phyloP scores from a whole-genome alignment of 2,888 invertebrate species.

The Gastrophysa polygoni region DNA sequence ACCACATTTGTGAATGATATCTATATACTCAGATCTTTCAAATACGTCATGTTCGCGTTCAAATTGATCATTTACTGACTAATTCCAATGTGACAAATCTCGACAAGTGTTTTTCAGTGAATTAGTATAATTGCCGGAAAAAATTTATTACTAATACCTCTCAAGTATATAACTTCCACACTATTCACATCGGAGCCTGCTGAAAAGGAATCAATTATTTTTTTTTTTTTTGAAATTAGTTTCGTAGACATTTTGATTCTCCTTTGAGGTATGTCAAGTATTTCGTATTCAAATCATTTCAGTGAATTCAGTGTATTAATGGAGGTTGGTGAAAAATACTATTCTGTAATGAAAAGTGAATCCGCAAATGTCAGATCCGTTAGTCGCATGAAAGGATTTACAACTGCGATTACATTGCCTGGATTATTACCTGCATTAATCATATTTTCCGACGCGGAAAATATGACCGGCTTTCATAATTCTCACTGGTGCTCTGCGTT shows the following conservation, averaged over 20 bases:
- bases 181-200: too few species aligned
- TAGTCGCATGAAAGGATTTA: background rate
- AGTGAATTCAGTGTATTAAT: too few species aligned
- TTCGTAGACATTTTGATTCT: too few species aligned
- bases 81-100: too few species aligned
- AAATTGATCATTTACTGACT: background rate
- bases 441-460: background rate
- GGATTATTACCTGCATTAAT: background rate
- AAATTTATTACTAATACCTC: too few species aligned
- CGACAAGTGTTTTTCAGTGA: too few species aligned
- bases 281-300: too few species aligned
- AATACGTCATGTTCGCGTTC: background rate
- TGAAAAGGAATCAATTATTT: too few species aligned
- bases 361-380: background rate
- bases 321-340: background rate
- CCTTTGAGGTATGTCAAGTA: too few species aligned
- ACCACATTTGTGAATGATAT: conserved; percentile 10
- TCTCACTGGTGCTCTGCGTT: background rate
- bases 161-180: too few species aligned
- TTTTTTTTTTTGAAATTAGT: too few species aligned
- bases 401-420: background rate
- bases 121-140: too few species aligned
- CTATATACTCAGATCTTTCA: background rate
- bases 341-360: background rate
- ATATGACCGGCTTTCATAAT: background rate